These are phyloP conservation scores for Lymantria dispar DNA, from an alignment of 2,888 invertebrate genomes.

Conservation along the genomic window DNA sequence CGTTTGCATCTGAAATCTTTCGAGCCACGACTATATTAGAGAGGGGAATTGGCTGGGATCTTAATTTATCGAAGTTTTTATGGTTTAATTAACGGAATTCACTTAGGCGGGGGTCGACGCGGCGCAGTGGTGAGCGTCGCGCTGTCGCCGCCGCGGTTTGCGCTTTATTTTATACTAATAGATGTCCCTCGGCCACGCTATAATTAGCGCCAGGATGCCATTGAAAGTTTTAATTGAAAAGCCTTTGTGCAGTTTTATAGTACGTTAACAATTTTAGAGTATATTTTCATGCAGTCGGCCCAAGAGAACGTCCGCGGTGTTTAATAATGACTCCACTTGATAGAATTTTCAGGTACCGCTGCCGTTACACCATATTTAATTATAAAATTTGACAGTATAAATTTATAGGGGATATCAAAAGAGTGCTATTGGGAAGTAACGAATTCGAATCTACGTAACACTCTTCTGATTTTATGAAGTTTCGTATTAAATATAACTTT, in stretches of 20 bases:
- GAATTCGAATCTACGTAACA: no score
- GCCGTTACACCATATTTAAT: no score
- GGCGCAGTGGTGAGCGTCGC: slow-evolving; percentile 35
- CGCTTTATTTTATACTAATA: slow-evolving; percentile 74
- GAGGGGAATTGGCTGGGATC: slow-evolving; percentile 81
- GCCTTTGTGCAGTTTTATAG: slow-evolving; percentile 77
- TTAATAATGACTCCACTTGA: slow-evolving; percentile 54
- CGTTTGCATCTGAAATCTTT: slow-evolving; percentile 81
- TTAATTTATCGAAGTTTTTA: slow-evolving; percentile 84
- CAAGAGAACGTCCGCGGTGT: slow-evolving; percentile 24
- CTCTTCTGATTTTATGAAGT: no score
- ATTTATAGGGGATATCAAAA: no score
- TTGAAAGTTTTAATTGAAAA: slow-evolving; percentile 82
- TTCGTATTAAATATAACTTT: no score
- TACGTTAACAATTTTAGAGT: slow-evolving; percentile 67
- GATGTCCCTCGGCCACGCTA: slow-evolving; percentile 63
- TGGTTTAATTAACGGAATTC: slow-evolving; percentile 84
- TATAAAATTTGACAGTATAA: no score
- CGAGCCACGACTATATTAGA: slow-evolving; percentile 72
- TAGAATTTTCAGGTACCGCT: slow-evolving; percentile 10
- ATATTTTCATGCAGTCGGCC: slow-evolving; percentile 51
- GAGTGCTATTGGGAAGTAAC: no score
- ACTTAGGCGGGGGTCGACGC: slow-evolving; percentile 64
- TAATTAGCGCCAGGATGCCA: slow-evolving; percentile 74
- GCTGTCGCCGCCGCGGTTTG: slow-evolving; percentile 49